Evolutionary conservation across 2,888 invertebrate genomes (phyloP), one percentile per base, ranked within the genome.

Genomic region (Amphipoea oculea): DNA sequence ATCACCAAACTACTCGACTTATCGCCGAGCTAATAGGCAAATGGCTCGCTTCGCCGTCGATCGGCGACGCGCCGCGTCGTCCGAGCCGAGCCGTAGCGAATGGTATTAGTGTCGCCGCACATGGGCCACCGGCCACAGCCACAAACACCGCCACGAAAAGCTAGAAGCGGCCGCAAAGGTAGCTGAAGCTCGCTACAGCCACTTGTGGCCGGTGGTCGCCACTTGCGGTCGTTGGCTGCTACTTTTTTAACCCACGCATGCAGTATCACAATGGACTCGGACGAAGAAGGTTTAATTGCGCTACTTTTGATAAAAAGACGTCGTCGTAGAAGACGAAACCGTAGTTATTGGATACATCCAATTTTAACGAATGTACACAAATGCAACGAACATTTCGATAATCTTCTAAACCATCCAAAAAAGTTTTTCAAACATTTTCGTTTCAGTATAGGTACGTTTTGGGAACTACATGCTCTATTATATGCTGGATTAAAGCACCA

Each of bases 261-360:
- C 57, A 57, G 70, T n/a, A 82, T 83, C 81, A 83, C 81, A 82
- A 88, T 88, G 87, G 86, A 89, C 86, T 89, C 89, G 20, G 88
- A 89, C 88, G 86, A 89, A 85, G 86, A 88, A 90, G 86, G 88
- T 88, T 88, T 89, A 84, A 82, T 87, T 85, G 83, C 86, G 88
- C 89, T 88, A 67, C 86, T 89, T 71, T 57, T 71, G 7, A 84
- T 86, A 86, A 84, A 83, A 86, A 88, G 70, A 90, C 86, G 87
- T 84, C 81, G 82, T 86, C 85, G 86, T 84, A 85, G 86, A 88
- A 86, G 83, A 83, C 76, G 78, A 74, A 79, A 79, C 85, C 84
- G 86, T 82, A 80, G 85, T 85, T 86, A 86, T 89, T 86, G 87
- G 86, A 84, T 87, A 86, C 87, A 86, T 86, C 86, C 83, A 88